Percentiles rank a stretch among this genome's conserved stretches.
phyloP scores from a whole-genome alignment of 2,888 invertebrate genomes.

The Venusia cambrica region DNA sequence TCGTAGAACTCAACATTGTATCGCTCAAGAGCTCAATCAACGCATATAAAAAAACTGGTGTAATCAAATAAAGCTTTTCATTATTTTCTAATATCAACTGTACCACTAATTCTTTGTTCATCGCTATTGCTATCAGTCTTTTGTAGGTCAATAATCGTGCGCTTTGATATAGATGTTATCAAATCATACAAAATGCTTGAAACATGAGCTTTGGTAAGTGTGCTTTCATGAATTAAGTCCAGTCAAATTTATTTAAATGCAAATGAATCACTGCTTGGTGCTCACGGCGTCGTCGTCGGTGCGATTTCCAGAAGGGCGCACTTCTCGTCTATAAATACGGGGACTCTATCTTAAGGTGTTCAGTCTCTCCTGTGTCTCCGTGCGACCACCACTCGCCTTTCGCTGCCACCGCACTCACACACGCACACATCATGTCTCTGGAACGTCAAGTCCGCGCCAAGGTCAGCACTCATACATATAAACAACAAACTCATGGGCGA shows the following conservation, averaged over 20 bases:
- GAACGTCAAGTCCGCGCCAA: conserved; percentile 95
- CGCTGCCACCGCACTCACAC: conserved; percentile 51
- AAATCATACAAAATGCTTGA: too few relatives aligned
- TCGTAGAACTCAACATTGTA: too few relatives aligned
- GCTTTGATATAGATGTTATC: too few relatives aligned
- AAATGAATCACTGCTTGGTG: conserved; percentile 38
- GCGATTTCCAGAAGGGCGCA: conserved; percentile 75
- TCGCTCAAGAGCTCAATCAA: too few relatives aligned
- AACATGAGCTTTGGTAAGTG: neutral
- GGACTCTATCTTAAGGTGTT: conserved; percentile 67
- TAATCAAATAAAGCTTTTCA: too few relatives aligned
- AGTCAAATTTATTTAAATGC: conserved; percentile 59
- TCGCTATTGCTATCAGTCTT: too few relatives aligned
- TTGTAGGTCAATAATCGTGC: too few relatives aligned
- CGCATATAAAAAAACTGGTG: too few relatives aligned
- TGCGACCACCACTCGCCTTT: too few relatives aligned
- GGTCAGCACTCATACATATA: conserved; percentile 69
- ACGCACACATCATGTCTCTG: conserved; percentile 87
- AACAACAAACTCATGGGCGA: too few relatives aligned
- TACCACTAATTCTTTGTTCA: too few relatives aligned
- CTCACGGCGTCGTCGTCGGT: conserved; percentile 42
- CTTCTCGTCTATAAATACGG: conserved; percentile 74
- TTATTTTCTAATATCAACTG: too few relatives aligned
- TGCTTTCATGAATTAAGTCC: neutral
- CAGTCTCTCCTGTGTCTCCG: conserved; percentile 69